phyloP scores from a whole-genome alignment of 1,140 invertebrate species.

The Acromyrmex echinatior region DNA sequence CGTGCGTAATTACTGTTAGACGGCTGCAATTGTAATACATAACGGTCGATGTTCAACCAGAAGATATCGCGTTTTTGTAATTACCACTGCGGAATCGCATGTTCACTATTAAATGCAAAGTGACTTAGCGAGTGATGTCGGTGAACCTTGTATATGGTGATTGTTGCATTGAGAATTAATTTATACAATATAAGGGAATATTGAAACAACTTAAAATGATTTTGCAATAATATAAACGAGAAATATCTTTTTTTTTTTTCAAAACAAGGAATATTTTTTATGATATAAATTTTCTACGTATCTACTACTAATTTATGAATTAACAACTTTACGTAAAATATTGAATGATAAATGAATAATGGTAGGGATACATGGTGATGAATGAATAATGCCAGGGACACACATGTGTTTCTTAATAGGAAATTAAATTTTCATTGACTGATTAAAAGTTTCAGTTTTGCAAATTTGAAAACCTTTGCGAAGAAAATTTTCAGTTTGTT shows the following conservation, averaged over 20 bases:
- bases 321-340: background rate
- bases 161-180: constrained; percentile 38
- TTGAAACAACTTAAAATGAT: background rate
- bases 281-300: background rate
- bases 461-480: background rate
- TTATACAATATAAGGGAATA: background rate
- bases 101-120: constrained; percentile 50
- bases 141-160: constrained; percentile 8
- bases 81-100: constrained; percentile 56
- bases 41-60: constrained; percentile 68
- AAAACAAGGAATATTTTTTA: background rate
- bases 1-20: constrained; percentile 63
- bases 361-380: background rate
- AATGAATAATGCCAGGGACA: background rate
- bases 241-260: background rate
- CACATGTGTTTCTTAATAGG: background rate
- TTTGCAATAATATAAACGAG: background rate
- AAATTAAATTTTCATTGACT: background rate
- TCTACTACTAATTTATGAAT: background rate
- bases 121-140: constrained; percentile 13
- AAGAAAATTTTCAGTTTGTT: background rate
- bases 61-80: constrained; percentile 76
- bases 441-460: constrained; percentile 24
- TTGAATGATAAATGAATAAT: background rate
- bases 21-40: constrained; percentile 72